These are phyloP conservation scores for Manis javanica DNA, from an alignment of 2,797 vertebrate species.

Conservation along the genomic window DNA sequence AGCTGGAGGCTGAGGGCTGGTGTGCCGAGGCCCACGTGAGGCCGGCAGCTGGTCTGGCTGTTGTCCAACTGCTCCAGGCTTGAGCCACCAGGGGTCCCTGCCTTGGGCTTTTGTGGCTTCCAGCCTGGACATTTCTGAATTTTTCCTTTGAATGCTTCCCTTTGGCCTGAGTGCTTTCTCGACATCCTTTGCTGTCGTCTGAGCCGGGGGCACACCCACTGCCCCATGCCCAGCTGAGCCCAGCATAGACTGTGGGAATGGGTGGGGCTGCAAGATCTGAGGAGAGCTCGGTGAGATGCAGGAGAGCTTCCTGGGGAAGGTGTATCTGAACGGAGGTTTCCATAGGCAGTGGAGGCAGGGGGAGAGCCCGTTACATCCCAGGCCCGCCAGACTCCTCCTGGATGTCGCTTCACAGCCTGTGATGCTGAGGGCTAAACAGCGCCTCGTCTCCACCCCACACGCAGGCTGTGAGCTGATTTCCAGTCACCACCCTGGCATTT, in stretches of 20 bases:
- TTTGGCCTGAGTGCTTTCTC: background rate
- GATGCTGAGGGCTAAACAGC: background rate
- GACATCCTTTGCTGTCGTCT: no score
- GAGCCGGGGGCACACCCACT: no score
- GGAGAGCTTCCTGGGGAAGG: background rate
- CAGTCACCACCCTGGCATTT: background rate
- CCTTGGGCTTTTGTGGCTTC: background rate
- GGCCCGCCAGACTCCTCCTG: background rate
- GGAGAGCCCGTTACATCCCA: background rate
- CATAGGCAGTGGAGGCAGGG: rapidly evolving
- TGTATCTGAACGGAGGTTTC: background rate
- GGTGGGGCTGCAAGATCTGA: background rate
- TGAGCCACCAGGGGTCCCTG: no score
- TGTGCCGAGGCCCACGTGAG: background rate
- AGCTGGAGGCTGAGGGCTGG: rapidly evolving
- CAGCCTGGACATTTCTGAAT: background rate
- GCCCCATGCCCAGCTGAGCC: rapidly evolving
- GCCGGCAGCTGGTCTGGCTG: background rate
- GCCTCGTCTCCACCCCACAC: rapidly evolving
- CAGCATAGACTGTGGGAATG: background rate
- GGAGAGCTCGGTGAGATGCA: background rate
- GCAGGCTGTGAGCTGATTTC: background rate
- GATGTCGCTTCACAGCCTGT: background rate
- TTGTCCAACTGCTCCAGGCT: background rate
- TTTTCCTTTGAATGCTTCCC: background rate